Evolutionary conservation across 2,888 invertebrate species (phyloP), one percentile per base, ranked within the genome.

Genomic region (Drosophila prolongata): DNA sequence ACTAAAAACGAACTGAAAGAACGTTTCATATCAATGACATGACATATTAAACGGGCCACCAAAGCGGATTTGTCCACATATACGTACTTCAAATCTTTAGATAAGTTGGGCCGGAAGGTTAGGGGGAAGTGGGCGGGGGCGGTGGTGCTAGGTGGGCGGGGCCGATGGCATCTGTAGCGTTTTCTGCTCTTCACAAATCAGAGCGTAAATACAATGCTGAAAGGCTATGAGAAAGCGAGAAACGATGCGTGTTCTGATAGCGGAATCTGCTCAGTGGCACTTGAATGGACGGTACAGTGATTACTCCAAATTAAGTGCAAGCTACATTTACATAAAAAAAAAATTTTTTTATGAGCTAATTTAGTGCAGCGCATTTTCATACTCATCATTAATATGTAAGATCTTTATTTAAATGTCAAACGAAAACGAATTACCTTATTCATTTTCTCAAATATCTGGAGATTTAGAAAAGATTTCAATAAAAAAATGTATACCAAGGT

Each of bases 131-230:
- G 24, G 11, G n/a, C 11, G 40, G 13, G 24, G 11, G n/a, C 11
- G 40, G 13, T 14, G 34, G 53, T 11, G 35, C 30, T n/a, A 19
- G 38, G 24, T 47, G 47, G 65, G 55, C 46, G 42, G 47, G 47
- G 47, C 34, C 14, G 34, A 46, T 34, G 46, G 37, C 24, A 37
- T 62, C 61, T 55, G 71, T 47, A 57, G 62, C 69, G 53, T 64
- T 75, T 52, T 69, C 70, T 74, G 60, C 79, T 66, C 73, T 76
- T 76, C 75, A 79, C 83, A 87, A 84, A 84, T 84, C 83, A 87
- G 69, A 87, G 81, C 76, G 78, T 75, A 84, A 84, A 84, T 84
- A 84, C 87, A 84, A 84, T 87, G 62, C 71, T 62, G 44, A 56
- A 65, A 66, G 38, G 46, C 66, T 49, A 44, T 40, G 52, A 38